Percentiles rank a stretch among this genome's conserved stretches.
Evolutionary conservation across 1,140 invertebrate genomes (phyloP).

Genomic region (Scylla paramamosain): DNA sequence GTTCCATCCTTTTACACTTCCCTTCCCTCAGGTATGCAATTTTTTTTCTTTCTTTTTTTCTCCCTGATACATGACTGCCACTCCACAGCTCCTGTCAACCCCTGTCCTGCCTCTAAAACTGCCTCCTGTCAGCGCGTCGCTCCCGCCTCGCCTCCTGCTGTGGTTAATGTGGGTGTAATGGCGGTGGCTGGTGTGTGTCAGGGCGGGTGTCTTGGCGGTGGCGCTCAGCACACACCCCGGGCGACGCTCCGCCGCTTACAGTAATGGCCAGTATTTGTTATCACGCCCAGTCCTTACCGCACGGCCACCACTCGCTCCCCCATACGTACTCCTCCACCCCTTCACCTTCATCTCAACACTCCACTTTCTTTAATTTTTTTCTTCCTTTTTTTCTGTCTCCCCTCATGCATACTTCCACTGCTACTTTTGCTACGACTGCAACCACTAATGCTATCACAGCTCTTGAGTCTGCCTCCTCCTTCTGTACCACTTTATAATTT

Average conservation of each 20-base stretch:
- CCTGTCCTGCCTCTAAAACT: not conserved
- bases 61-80: too few species aligned
- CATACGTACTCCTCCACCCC: not conserved
- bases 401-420: too few species aligned
- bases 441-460: too few species aligned
- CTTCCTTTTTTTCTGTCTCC: too few species aligned
- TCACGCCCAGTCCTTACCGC: not conserved
- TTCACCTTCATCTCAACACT: too few species aligned
- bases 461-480: too few species aligned
- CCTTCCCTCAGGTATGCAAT: not conserved
- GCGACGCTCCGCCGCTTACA: conserved; percentile 32
- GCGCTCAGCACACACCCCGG: not conserved
- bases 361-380: too few species aligned
- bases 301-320: not conserved
- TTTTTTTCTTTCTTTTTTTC: not conserved
- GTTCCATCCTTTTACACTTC: not conserved
- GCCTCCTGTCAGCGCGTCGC: not conserved
- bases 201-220: not conserved
- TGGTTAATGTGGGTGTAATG: conserved; percentile 42
- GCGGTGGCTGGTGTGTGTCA: conserved; percentile 44
- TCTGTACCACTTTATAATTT: too few species aligned
- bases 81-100: too few species aligned
- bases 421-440: too few species aligned
- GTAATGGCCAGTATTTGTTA: conserved; percentile 46
- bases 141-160: not conserved